Percentiles rank a stretch among this genome's conserved stretches.
Evolutionary conservation across 2,797 vertebrate species (phyloP).

Genomic region (Graptemys geographica): DNA sequence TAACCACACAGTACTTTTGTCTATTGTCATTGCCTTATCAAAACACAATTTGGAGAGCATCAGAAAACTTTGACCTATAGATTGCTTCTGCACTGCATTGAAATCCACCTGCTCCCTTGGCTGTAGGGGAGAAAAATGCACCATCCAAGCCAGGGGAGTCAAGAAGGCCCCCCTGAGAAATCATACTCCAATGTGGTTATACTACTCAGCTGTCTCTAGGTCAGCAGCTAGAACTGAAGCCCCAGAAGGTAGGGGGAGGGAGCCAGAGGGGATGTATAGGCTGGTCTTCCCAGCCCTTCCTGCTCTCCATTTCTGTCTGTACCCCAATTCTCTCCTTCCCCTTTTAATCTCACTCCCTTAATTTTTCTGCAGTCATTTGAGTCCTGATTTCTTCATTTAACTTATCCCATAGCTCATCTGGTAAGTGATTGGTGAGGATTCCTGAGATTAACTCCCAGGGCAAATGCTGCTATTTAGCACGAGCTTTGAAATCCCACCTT

Average conservation of each 20-base stretch:
- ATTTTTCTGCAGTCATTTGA: neutral
- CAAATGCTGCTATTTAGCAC: neutral
- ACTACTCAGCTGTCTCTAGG: neutral
- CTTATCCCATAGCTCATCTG: neutral
- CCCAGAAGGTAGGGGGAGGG: neutral
- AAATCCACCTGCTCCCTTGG: neutral
- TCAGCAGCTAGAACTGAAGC: neutral
- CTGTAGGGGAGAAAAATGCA: neutral
- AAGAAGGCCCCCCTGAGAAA: neutral
- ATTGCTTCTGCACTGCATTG: neutral
- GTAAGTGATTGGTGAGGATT: neutral
- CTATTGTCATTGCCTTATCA: neutral
- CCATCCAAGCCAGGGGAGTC: neutral
- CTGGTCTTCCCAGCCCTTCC: rapidly evolving
- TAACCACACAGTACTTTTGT: neutral
- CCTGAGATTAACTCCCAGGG: neutral
- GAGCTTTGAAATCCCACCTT: neutral
- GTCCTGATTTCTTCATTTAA: neutral
- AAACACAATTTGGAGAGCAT: neutral
- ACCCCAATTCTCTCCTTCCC: neutral
- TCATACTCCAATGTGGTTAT: neutral
- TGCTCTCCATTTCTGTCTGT: neutral
- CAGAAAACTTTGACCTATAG: neutral
- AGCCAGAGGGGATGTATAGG: neutral
- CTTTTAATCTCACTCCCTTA: neutral